A percentile compares a stretch with the other conserved stretches of the same genome.
Evolutionary conservation across 2,888 invertebrate genomes (phyloP).

Genomic region (Polymixis lichenea): DNA sequence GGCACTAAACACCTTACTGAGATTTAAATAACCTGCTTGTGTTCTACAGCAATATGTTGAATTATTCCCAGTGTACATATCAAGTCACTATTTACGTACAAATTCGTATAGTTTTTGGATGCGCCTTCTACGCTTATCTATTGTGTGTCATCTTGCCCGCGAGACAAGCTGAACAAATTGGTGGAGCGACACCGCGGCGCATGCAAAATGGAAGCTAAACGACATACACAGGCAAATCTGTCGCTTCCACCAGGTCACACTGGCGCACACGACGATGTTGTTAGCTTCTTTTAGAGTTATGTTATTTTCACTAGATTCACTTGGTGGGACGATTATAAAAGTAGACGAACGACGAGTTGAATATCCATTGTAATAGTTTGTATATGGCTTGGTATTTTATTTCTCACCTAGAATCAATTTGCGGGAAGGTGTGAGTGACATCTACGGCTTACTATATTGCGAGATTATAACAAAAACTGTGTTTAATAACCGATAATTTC

Average conservation of each 20-base stretch:
- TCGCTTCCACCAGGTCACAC: conserved; percentile 9
- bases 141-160: neutral
- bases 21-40: neutral
- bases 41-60: neutral
- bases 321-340: neutral
- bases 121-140: conserved; percentile 13
- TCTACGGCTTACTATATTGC: too few species aligned
- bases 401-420: too few species aligned
- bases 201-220: conserved; percentile 33
- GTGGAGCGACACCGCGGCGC: conserved; percentile 35
- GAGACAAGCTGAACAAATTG: conserved; percentile 49
- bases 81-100: neutral
- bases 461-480: neutral
- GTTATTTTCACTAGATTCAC: neutral
- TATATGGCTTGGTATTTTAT: neutral
- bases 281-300: neutral
- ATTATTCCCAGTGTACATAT: neutral
- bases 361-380: neutral
- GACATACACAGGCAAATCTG: conserved; percentile 16
- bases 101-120: neutral
- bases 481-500: neutral
- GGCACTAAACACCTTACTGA: too few species aligned
- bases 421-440: neutral
- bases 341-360: neutral
- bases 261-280: neutral